A percentile compares a stretch with the other conserved stretches of the same genome.
Conservation (phyloP, 2,888 invertebrate genomes). For the Amphipoea oculea region DNA sequence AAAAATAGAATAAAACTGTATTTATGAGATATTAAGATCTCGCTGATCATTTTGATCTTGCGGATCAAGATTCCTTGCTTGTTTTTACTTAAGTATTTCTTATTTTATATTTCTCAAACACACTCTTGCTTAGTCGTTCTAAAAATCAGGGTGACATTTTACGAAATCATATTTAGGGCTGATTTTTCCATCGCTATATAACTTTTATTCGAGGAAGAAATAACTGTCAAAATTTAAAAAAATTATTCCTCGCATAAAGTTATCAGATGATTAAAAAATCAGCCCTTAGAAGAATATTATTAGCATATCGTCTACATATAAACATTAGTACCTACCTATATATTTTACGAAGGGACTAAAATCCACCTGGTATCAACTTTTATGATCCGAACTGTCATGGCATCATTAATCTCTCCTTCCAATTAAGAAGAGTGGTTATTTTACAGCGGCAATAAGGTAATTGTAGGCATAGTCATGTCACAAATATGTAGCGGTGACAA, state of each 20-base stretch:
- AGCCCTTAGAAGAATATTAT: not conserved
- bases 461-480: constrained; percentile 59
- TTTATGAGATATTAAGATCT: not conserved
- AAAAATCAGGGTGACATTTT: not conserved
- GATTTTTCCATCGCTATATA: too few relatives aligned
- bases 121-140: not conserved
- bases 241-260: too few relatives aligned
- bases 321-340: not conserved
- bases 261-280: too few relatives aligned
- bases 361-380: not conserved
- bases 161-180: not conserved
- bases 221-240: too few relatives aligned
- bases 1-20: not conserved
- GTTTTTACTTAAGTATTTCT: not conserved
- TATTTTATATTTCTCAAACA: not conserved
- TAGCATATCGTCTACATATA: not conserved
- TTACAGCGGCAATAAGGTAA: constrained; percentile 52
- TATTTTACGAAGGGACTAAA: constrained; percentile 5
- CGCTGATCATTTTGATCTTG: not conserved
- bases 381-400: constrained; percentile 20
- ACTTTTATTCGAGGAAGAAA: too few relatives aligned
- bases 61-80: not conserved
- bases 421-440: constrained; percentile 58
- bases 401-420: constrained; percentile 38
- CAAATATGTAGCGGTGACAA: constrained; percentile 55